phyloP scores from a whole-genome alignment of 2,797 vertebrate species.

The Triplophysa yarkandensis region DNA sequence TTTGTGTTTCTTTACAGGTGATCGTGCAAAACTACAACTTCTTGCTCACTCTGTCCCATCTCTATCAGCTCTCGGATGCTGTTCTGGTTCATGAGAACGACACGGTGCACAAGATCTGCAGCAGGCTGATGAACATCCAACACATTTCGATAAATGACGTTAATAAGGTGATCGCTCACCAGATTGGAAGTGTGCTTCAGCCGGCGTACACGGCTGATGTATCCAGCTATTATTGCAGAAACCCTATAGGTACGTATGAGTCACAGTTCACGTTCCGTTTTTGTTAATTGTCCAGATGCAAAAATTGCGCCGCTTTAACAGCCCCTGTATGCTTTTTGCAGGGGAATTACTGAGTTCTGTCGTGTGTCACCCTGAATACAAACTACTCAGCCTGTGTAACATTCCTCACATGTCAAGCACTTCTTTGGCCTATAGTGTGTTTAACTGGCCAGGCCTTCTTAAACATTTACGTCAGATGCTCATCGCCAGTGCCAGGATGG shows the following conservation, averaged over 20 bases:
- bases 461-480: slow-evolving; percentile 97
- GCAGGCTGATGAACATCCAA: slow-evolving; percentile 87
- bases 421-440: slow-evolving; percentile 85
- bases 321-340: slow-evolving; percentile 59
- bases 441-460: slow-evolving; percentile 89
- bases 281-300: neutral
- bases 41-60: slow-evolving; percentile 86
- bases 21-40: slow-evolving; percentile 99
- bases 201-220: slow-evolving; percentile 75
- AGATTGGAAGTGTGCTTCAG: slow-evolving; percentile 90
- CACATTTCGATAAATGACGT: slow-evolving; percentile 89
- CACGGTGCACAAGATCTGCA: slow-evolving; percentile 87
- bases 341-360: slow-evolving; percentile 87
- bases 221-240: slow-evolving; percentile 77
- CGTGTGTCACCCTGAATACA: slow-evolving; percentile 91
- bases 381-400: slow-evolving; percentile 85
- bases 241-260: slow-evolving; percentile 81
- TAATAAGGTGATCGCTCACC: slow-evolving; percentile 91
- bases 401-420: slow-evolving; percentile 89
- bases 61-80: slow-evolving; percentile 90
- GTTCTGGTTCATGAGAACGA: slow-evolving; percentile 96
- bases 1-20: slow-evolving; percentile 75
- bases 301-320: neutral
- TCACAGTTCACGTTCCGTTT: neutral
- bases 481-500: slow-evolving; percentile 91